Evolutionary conservation across 2,888 invertebrate species (phyloP).

Genomic region (Hydrotaea cyrtoneurina): DNA sequence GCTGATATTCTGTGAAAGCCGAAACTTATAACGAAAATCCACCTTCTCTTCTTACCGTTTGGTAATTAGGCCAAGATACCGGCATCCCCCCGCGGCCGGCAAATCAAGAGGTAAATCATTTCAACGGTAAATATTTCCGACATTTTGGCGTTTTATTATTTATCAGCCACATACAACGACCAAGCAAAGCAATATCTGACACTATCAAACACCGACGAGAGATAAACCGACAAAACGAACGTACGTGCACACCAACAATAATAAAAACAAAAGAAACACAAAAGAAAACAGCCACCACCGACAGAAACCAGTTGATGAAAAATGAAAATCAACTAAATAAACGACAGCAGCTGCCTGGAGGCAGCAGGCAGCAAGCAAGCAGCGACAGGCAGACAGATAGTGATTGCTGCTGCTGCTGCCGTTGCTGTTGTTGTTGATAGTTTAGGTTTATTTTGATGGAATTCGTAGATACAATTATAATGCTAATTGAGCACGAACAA

Average conservation of each 20-base stretch:
- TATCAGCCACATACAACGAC: not conserved
- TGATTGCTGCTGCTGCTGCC: not conserved
- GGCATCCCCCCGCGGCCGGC: not conserved
- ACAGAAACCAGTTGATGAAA: constrained; percentile 21
- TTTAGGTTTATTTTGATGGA: constrained; percentile 49
- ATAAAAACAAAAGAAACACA: not conserved
- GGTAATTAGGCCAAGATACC: not conserved
- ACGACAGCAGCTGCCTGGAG: constrained; percentile 4
- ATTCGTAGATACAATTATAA: constrained; percentile 54
- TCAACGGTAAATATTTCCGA: constrained; percentile 8
- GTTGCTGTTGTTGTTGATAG: constrained; percentile 34
- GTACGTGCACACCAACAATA: not conserved
- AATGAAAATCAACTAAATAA: constrained; percentile 11
- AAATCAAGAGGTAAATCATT: not conserved
- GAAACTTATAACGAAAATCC: not conserved
- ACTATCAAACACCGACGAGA: not conserved
- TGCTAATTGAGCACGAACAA: constrained; percentile 50
- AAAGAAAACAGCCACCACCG: not conserved
- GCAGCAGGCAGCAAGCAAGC: not conserved
- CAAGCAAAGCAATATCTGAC: not conserved
- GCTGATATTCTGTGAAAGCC: too few relatives aligned
- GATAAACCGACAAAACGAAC: not conserved
- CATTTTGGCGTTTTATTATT: not conserved
- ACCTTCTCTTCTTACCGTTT: not conserved
- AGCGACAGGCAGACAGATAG: too few relatives aligned